These are phyloP conservation scores for Trematomus loennbergii DNA, from an alignment of 2,113 vertebrate genomes.

Conservation along the genomic window DNA sequence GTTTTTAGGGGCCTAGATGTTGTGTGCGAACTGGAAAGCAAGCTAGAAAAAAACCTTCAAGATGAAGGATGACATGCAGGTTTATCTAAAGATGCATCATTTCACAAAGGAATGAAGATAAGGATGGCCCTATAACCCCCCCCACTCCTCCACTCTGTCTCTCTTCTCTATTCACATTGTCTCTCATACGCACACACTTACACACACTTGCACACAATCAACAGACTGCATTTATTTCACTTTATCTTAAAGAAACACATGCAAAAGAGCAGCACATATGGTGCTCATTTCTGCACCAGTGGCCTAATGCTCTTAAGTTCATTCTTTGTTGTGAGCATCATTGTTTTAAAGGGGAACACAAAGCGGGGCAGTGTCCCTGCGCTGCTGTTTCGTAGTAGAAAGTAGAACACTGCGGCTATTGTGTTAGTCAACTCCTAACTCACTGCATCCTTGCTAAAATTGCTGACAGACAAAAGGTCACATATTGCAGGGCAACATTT, in stretches of 20 bases:
- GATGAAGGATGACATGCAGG: constrained; percentile 29
- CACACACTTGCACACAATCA: constrained; percentile 41
- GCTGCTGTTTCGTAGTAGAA: constrained; percentile 51
- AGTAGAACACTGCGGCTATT: constrained; percentile 72
- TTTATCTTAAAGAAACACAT: constrained; percentile 63
- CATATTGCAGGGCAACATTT: constrained; percentile 22
- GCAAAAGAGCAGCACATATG: constrained; percentile 55
- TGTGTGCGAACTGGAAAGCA: constrained; percentile 32
- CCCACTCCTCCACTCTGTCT: constrained; percentile 6
- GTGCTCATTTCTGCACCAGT: constrained; percentile 71
- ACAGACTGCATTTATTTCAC: constrained; percentile 18
- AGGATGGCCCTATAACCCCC: constrained; percentile 4
- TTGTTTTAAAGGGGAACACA: constrained; percentile 72
- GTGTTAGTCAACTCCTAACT: constrained; percentile 60
- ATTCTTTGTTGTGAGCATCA: constrained; percentile 74
- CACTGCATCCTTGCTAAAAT: constrained; percentile 50
- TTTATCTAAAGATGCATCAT: constrained; percentile 61
- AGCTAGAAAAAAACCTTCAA: constrained; percentile 11
- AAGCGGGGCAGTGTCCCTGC: constrained; percentile 57
- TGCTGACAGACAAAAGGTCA: constrained; percentile 47
- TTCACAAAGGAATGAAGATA: constrained; percentile 40
- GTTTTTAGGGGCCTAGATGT: constrained; percentile 32
- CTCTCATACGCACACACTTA: constrained; percentile 31
- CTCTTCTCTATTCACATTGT: not conserved
- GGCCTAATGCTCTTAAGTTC: constrained; percentile 72